Percentiles rank a stretch among this genome's conserved stretches.
Evolutionary conservation across 2,113 vertebrate genomes (phyloP).

Genomic region (Gymnocephalus cernua): DNA sequence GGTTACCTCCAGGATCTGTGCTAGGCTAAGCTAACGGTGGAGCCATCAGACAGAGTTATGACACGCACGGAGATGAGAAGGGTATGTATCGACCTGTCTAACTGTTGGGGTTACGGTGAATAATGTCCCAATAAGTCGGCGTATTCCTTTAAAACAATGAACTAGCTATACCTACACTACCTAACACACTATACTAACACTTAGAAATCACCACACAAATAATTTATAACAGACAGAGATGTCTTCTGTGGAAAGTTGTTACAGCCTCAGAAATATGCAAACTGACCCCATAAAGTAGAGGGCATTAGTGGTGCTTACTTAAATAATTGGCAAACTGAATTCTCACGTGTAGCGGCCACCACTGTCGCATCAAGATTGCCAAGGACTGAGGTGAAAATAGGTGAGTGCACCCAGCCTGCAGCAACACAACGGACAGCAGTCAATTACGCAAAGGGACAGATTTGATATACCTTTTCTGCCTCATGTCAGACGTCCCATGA

Average conservation of each 20-base stretch:
- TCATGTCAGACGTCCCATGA: slow-evolving; percentile 8
- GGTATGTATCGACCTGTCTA: too few species aligned
- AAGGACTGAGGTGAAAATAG: slow-evolving; percentile 21
- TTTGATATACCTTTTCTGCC: slow-evolving; percentile 44
- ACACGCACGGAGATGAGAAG: too few species aligned
- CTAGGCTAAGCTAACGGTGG: too few species aligned
- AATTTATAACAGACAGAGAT: background rate
- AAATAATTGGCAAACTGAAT: slow-evolving; percentile 28
- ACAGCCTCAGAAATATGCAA: slow-evolving; percentile 22
- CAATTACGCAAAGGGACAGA: slow-evolving; percentile 27
- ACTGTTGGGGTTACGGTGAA: too few species aligned
- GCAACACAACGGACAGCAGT: slow-evolving; percentile 21
- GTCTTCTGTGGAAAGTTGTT: background rate
- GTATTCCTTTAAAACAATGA: background rate
- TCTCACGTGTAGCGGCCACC: background rate
- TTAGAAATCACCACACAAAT: background rate
- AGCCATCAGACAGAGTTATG: too few species aligned
- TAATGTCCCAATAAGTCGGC: too few species aligned
- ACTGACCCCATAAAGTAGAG: slow-evolving; percentile 4
- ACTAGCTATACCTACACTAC: background rate
- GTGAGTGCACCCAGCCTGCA: background rate
- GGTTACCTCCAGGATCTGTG: too few species aligned
- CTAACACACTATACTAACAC: background rate
- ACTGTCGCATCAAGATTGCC: slow-evolving; percentile 19
- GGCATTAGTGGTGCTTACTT: background rate